Percentiles rank a stretch among this genome's conserved stretches.
phyloP scores from a whole-genome alignment of 2,113 vertebrate species.

The Eudyptes chrysolophus region DNA sequence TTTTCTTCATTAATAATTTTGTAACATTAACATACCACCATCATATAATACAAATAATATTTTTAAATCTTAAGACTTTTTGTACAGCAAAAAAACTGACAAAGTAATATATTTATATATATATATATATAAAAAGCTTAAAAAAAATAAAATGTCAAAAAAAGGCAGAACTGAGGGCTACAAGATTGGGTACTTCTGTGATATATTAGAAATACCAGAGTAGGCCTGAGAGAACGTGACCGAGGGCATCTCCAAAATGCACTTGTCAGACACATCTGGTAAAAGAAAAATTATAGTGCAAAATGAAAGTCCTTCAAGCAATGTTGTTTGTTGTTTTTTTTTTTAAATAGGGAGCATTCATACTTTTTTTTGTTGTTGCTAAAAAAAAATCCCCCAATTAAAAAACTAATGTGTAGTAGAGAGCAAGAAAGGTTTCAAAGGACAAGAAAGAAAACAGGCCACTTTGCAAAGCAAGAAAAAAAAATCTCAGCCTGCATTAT shows the following conservation, averaged over 20 bases:
- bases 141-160: conserved; percentile 87
- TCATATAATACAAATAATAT: conserved; percentile 99
- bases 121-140: conserved; percentile 85
- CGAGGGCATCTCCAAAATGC: conserved; percentile 78
- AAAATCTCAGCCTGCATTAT: conserved; percentile 53
- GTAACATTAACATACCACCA: conserved; percentile 99
- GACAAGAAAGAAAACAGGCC: conserved; percentile 8
- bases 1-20: conserved; percentile 99
- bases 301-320: conserved; percentile 82
- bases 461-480: conserved; percentile 53
- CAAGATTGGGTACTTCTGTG: conserved; percentile 85
- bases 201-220: conserved; percentile 88
- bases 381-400: conserved; percentile 6
- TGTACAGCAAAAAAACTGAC: conserved; percentile 95
- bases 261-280: conserved; percentile 82
- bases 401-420: background rate
- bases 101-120: conserved; percentile 85
- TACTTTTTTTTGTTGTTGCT: background rate
- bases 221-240: conserved; percentile 86
- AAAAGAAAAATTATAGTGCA: conserved; percentile 83
- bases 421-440: conserved; percentile 52
- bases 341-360: conserved; percentile 50
- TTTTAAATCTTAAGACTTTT: conserved; percentile 92
- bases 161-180: conserved; percentile 86
- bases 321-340: conserved; percentile 3